A percentile compares a stretch with the other conserved stretches of the same genome.
Evolutionary conservation across 2,797 vertebrate genomes (phyloP).

Genomic region (Tadarida brasiliensis): DNA sequence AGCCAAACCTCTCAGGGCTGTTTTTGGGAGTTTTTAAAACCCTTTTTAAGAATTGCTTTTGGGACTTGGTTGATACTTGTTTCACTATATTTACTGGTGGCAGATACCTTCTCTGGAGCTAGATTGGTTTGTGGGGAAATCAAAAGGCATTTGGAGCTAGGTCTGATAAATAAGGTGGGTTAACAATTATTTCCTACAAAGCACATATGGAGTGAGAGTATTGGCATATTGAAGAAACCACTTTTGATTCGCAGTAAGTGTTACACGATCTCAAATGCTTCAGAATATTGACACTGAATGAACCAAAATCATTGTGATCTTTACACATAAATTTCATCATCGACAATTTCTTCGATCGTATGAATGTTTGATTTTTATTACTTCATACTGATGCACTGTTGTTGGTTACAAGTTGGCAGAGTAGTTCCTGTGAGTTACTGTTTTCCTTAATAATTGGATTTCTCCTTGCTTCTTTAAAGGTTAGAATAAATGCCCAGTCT

Average conservation of each 20-base stretch:
- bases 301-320: constrained; percentile 3
- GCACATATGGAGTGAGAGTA: not conserved
- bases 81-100: not conserved
- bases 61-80: not conserved
- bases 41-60: not conserved
- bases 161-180: not conserved
- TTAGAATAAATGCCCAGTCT: not conserved
- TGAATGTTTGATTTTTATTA: constrained; percentile 52
- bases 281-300: not conserved
- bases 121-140: not conserved
- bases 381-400: not conserved
- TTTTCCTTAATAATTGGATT: constrained; percentile 52
- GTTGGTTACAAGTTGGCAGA: not conserved
- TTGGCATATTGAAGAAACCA: not conserved
- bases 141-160: not conserved
- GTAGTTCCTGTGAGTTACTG: not conserved
- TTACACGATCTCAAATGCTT: not conserved
- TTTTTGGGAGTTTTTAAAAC: not conserved
- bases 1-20: not conserved
- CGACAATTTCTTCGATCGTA: not conserved
- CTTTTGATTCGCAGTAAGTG: not conserved
- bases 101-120: not conserved
- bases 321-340: constrained; percentile 34
- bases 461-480: constrained; percentile 27
- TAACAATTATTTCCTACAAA: not conserved